Evolutionary conservation across 2,797 vertebrate species (phyloP).

Genomic region (Pantherophis alleghaniensis): DNA sequence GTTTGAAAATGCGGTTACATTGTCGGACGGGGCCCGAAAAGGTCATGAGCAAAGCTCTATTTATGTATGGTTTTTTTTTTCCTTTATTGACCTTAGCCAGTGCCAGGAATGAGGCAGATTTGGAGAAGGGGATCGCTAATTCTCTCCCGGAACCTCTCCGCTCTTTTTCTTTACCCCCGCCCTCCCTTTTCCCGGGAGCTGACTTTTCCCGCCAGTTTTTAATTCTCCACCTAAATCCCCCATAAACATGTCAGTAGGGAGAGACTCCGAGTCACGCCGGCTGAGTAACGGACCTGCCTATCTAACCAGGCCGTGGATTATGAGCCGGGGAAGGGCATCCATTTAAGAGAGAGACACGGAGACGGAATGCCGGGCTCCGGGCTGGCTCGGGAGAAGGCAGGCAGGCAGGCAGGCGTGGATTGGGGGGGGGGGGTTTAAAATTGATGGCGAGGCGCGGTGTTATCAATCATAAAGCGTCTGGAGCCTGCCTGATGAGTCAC

Average conservation of each 20-base stretch:
- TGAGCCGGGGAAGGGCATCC: neutral
- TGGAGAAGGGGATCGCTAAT: neutral
- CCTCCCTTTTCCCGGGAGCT: neutral
- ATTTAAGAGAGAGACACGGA: neutral
- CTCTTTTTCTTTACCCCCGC: neutral
- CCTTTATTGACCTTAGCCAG: neutral
- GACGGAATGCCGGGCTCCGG: constrained; percentile 13
- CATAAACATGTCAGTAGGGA: constrained; percentile 39
- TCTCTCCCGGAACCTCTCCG: neutral
- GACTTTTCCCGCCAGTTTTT: constrained; percentile 46
- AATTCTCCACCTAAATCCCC: constrained; percentile 33
- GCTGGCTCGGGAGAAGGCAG: neutral
- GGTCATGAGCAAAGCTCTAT: neutral
- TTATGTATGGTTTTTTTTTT: neutral
- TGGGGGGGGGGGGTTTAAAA: neutral
- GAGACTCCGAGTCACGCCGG: constrained; percentile 3
- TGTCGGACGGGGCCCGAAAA: neutral
- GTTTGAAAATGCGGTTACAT: neutral
- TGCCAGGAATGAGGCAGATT: neutral
- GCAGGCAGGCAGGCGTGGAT: neutral
- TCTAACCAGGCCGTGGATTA: neutral
- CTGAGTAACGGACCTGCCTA: constrained; percentile 16
- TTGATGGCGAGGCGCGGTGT: accelerated
- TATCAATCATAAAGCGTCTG: constrained; percentile 4
- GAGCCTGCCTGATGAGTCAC: neutral